Conservation (phyloP, 2,797 vertebrate genomes). For the Halcyon badia region DNA sequence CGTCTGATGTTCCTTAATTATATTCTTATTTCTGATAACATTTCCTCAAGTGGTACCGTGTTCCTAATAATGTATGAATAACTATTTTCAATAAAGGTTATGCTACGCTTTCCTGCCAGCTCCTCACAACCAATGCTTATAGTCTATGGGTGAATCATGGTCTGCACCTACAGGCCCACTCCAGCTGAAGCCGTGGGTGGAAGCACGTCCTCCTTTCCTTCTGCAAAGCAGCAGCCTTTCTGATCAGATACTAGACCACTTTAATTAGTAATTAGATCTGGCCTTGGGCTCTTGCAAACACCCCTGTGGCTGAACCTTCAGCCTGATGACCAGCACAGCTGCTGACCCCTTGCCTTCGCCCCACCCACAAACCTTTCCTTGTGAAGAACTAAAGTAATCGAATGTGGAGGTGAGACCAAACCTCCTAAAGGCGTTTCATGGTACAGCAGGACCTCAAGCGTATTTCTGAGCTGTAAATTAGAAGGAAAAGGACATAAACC, state of each 20-base stretch:
- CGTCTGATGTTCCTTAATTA: not conserved
- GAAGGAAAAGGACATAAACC: too few relatives aligned
- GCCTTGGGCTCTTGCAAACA: not conserved
- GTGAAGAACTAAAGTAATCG: fast-evolving
- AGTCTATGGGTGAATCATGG: fast-evolving
- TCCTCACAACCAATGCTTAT: not conserved
- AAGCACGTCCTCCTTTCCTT: not conserved
- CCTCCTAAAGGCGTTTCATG: fast-evolving
- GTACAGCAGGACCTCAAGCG: fast-evolving
- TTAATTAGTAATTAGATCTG: not conserved
- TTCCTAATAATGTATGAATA: not conserved
- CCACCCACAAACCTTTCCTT: fast-evolving
- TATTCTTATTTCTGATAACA: not conserved
- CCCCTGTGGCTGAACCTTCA: fast-evolving
- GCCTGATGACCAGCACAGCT: not conserved
- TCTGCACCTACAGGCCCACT: not conserved
- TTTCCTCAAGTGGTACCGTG: not conserved
- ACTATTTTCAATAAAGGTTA: not conserved
- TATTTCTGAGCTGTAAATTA: too few relatives aligned
- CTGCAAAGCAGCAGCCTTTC: not conserved
- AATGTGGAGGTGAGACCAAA: fast-evolving
- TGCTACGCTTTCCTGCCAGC: not conserved
- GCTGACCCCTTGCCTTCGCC: fast-evolving
- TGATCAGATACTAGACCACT: not conserved
- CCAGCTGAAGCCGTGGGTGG: fast-evolving